These are phyloP conservation scores for Lasioglossum baleicum DNA, from an alignment of 1,140 invertebrate genomes.

Conservation along the genomic window DNA sequence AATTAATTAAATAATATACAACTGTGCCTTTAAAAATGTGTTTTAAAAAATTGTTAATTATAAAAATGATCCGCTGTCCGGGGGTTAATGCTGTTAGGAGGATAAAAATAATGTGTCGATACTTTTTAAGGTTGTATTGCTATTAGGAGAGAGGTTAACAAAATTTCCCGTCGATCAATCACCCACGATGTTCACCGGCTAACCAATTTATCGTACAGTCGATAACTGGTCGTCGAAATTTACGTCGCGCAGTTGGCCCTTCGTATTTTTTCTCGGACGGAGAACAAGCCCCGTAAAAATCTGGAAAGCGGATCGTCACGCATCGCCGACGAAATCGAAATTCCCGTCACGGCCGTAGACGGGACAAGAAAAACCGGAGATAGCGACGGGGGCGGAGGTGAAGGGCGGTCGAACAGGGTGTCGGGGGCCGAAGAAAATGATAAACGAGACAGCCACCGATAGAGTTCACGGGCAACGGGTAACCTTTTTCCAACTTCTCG, in stretches of 20 bases:
- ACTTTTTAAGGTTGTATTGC: no score
- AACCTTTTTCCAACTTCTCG: conserved; percentile 14
- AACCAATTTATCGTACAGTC: no score
- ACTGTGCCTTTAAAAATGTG: no score
- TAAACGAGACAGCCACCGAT: conserved; percentile 34
- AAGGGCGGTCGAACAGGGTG: background rate
- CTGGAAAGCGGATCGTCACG: background rate
- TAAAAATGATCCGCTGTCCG: no score
- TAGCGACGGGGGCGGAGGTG: background rate
- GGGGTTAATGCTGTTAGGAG: no score
- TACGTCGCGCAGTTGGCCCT: background rate
- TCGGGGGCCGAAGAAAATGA: conserved; percentile 27
- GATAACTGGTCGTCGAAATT: background rate
- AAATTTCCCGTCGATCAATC: no score
- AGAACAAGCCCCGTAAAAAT: conserved; percentile 1
- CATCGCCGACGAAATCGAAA: conserved; percentile 9
- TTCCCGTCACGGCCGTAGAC: conserved; percentile 14
- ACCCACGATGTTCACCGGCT: no score
- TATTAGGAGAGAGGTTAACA: no score
- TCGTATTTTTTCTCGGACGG: background rate
- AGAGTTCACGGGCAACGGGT: conserved; percentile 7
- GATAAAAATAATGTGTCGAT: no score
- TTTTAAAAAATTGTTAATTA: no score
- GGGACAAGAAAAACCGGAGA: conserved; percentile 20
- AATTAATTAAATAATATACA: no score